Evolutionary conservation across 2,888 invertebrate genomes (phyloP), one percentile per base, ranked within the genome.

Genomic region (Hypomecis atomaria): DNA sequence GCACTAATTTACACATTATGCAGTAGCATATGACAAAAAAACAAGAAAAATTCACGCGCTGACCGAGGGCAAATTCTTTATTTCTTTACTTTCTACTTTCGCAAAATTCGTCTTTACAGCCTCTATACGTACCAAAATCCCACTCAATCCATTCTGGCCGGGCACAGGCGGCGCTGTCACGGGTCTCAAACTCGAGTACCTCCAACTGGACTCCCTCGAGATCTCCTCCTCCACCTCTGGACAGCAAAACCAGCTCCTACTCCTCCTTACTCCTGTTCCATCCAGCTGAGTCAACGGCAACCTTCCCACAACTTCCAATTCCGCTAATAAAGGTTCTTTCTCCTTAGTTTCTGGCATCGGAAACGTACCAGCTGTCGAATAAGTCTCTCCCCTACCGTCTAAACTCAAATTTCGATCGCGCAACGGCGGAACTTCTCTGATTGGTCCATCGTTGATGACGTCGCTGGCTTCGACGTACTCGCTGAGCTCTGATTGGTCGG

Each of bases 231-330:
- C 86, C 37, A 88, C 84, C 45, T 92, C 88, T 0, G 93, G 92
- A 66, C 94, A 94, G 85, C 94, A 95, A 69, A 94, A 90, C 91
- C 95, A 95, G 76, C 94, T 94, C 61, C 94, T 80, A 73, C 94
- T 94, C 67, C 94, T 85, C 53, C 94, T 85, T 0, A 94, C 90
- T 1, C 89, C 89, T 0, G 85, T 75, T 0, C 82, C 76, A 0
- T 89, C 90, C 71, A 92, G 52, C 69, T 91, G 89, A 0, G 84
- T 89, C 53, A 92, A 50, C 1, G 92, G 92, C 37, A 91, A 53
- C 1, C 91, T 66, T 0, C 92, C 92, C 0, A 92, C 92, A 0
- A 88, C 84, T 50, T 91, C 90, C 56, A 92, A 42, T 47, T 93
- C 93, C 0, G 92, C 91, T 1, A 90, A 50, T 38, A 92, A 48